phyloP scores from a whole-genome alignment of 2,797 vertebrate species.

The Neopelma chrysocephalum region DNA sequence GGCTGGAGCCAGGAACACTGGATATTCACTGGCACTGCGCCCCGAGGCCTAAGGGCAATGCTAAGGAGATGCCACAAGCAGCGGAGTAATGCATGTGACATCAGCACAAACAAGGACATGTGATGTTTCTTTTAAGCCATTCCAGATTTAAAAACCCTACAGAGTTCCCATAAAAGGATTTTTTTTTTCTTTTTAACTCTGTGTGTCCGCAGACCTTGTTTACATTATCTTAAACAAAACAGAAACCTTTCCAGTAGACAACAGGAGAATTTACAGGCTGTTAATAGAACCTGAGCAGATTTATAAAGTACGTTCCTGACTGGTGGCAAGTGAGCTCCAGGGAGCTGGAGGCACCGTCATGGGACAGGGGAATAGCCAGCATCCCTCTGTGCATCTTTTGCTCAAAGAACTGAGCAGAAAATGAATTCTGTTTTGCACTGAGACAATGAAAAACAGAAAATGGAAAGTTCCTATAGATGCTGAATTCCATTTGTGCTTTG shows the following conservation, averaged over 20 bases:
- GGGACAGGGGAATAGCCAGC: not conserved
- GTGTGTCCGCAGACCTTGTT: constrained; percentile 64
- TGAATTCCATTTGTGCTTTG: not conserved
- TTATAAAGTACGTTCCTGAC: not conserved
- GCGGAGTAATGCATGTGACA: constrained; percentile 64
- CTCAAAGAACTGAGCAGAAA: not conserved
- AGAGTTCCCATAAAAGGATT: constrained; percentile 78
- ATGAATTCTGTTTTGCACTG: rapidly evolving
- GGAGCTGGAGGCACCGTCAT: not conserved
- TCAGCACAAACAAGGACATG: constrained; percentile 69
- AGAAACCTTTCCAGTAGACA: constrained; percentile 43
- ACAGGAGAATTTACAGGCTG: constrained; percentile 40
- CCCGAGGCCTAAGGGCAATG: constrained; percentile 57
- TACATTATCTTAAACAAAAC: constrained; percentile 53
- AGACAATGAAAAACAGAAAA: not conserved
- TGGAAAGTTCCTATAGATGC: not conserved
- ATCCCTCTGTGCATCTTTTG: not conserved
- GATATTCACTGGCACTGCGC: constrained; percentile 51
- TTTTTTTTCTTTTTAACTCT: constrained; percentile 10
- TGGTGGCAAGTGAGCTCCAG: not conserved
- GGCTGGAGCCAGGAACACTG: constrained; percentile 56
- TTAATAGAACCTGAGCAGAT: constrained; percentile 1
- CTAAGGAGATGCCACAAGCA: constrained; percentile 68
- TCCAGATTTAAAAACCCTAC: constrained; percentile 65
- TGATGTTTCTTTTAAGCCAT: constrained; percentile 67